These are phyloP conservation scores for Lycaon pictus DNA, from an alignment of 2,113 vertebrate species.

Conservation along the genomic window DNA sequence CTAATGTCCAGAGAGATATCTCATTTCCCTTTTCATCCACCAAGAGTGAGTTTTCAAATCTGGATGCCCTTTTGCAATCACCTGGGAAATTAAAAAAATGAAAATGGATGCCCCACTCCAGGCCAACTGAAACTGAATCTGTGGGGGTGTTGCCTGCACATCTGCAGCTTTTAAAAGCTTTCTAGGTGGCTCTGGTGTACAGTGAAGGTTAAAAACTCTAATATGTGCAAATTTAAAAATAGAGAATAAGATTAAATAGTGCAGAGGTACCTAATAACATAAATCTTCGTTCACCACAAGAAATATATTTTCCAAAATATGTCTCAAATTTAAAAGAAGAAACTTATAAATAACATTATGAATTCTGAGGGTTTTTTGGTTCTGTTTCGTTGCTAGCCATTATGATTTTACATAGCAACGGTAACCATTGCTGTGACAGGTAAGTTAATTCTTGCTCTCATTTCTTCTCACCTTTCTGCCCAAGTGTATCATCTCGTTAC, in stretches of 20 bases:
- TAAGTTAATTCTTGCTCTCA: background rate
- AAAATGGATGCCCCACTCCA: background rate
- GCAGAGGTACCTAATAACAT: background rate
- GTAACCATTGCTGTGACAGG: background rate
- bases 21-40: background rate
- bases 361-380: background rate
- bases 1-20: background rate
- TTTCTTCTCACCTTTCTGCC: background rate
- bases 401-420: background rate
- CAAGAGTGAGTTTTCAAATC: background rate
- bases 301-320: background rate
- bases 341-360: background rate
- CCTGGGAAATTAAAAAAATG: background rate
- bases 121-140: background rate
- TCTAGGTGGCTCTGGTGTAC: background rate
- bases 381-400: background rate
- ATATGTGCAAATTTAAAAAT: background rate
- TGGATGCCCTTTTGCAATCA: background rate
- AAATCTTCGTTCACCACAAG: background rate
- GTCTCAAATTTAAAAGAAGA: background rate
- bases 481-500: background rate
- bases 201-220: background rate
- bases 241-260: background rate
- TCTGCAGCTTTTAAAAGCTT: background rate
- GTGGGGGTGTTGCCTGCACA: background rate